Conservation (phyloP, 2,888 invertebrate genomes). For the Mesorhabditis spiculigera region DNA sequence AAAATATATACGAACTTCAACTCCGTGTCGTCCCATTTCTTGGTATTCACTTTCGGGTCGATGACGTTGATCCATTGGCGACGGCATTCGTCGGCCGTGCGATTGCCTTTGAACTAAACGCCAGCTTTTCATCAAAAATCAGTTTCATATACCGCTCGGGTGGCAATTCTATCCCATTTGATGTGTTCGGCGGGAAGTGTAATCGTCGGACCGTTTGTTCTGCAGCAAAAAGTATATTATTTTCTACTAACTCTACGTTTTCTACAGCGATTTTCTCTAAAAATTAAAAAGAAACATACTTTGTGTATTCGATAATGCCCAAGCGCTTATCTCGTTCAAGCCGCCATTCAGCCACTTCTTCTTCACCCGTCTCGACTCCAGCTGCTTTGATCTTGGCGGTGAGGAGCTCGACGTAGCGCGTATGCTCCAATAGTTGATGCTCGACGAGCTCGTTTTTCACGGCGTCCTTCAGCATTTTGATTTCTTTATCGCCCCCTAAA, state of each 20-base stretch:
- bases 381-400: background rate
- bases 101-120: background rate
- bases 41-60: background rate
- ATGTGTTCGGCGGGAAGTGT: background rate
- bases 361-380: constrained; percentile 4
- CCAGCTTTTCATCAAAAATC: background rate
- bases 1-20: no score
- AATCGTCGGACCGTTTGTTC: background rate
- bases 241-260: background rate
- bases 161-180: background rate
- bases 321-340: background rate
- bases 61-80: background rate
- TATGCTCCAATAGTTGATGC: background rate
- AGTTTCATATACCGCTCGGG: background rate
- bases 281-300: background rate
- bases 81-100: background rate
- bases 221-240: background rate
- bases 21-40: background rate
- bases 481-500: background rate
- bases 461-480: background rate
- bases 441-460: background rate
- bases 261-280: no score
- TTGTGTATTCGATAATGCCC: background rate
- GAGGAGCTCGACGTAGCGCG: background rate
- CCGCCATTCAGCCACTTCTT: background rate